Evolutionary conservation across 2,113 vertebrate species (phyloP).

Genomic region (Chaetorhynchus papuensis): DNA sequence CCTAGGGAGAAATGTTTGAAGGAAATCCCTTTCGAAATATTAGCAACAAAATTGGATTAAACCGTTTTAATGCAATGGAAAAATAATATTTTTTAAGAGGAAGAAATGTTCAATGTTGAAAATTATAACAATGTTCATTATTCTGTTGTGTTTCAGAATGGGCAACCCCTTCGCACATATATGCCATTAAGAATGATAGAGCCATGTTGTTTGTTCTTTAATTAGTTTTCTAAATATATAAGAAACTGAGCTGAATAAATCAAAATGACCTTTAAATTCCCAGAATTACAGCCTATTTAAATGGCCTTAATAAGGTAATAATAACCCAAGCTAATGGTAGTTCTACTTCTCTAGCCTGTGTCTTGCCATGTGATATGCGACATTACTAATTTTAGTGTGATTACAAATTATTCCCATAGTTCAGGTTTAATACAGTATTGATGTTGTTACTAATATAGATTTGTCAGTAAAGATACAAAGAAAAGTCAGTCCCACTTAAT

Average conservation of each 20-base stretch:
- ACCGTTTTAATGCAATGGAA: not conserved
- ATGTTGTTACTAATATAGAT: conserved; percentile 77
- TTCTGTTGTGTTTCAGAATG: not conserved
- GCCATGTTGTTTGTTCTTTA: conserved; percentile 62
- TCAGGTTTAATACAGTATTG: conserved; percentile 74
- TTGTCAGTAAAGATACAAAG: conserved; percentile 76
- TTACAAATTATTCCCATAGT: conserved; percentile 74
- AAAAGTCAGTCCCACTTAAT: conserved; percentile 62
- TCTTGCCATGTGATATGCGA: conserved; percentile 39
- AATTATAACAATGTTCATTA: not conserved
- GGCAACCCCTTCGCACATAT: not conserved
- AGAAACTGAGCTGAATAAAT: conserved; percentile 72
- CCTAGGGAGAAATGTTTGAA: not conserved
- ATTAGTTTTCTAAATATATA: conserved; percentile 75
- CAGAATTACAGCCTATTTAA: conserved; percentile 72
- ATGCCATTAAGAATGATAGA: conserved; percentile 49
- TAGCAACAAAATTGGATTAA: not conserved
- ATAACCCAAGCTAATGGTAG: conserved; percentile 68
- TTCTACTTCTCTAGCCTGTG: conserved; percentile 32
- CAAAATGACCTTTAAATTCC: conserved; percentile 75
- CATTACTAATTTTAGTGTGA: conserved; percentile 72
- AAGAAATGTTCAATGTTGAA: not conserved
- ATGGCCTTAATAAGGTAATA: conserved; percentile 73
- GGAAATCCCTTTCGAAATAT: not conserved
- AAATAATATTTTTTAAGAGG: not conserved